Evolutionary conservation across 2,797 vertebrate genomes (phyloP), one percentile per base, ranked within the genome.

Genomic region (Cyclopterus lumpus): DNA sequence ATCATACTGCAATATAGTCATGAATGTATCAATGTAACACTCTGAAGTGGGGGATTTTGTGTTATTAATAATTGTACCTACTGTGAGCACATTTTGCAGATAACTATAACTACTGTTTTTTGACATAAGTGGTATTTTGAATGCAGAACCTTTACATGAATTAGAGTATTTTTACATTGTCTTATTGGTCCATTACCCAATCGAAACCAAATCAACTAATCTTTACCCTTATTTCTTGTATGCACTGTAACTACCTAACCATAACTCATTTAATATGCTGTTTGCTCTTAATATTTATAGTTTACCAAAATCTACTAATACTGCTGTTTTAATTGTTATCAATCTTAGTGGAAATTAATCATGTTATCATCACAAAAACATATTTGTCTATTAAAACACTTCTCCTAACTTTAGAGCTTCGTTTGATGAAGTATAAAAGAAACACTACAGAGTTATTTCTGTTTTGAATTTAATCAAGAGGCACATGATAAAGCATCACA

Each of bases 401-500:
- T 24, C 15, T 12, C 9, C 38, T 40, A 9, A 64, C 8, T 28
- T 46, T 11, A n/a, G 49, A 22, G 40, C 22, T 16, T 8, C 12
- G 40, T 22, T 30, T 42, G 20, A 22, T 8, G 1, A 44, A 16
- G 11, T 65, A 32, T 15, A 12, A 61, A 51, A 28, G 1, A 12
- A 57, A 53, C 58, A 28, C 40, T 11, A 83, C 61, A 83, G 49
- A 73, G 42, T 63, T 30, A 58, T 58, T 63, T 73, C 76, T 88
- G 71, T 88, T 40, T 22, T 63, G 49, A 55, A 65, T 66, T 79
- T 67, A 51, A 81, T 66, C 28, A 48, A 58, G 36, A 68, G 73
- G 70, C 85, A 71, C 81, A 82, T 91, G 89, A 87, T 54, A 28
- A 63, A 68, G 67, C 67, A 70, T 85, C 83, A 74, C 30, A 60